A percentile compares a stretch with the other conserved stretches of the same genome.
These are phyloP conservation scores for Panthera tigris DNA, from an alignment of 2,113 vertebrate genomes.

Conservation along the genomic window DNA sequence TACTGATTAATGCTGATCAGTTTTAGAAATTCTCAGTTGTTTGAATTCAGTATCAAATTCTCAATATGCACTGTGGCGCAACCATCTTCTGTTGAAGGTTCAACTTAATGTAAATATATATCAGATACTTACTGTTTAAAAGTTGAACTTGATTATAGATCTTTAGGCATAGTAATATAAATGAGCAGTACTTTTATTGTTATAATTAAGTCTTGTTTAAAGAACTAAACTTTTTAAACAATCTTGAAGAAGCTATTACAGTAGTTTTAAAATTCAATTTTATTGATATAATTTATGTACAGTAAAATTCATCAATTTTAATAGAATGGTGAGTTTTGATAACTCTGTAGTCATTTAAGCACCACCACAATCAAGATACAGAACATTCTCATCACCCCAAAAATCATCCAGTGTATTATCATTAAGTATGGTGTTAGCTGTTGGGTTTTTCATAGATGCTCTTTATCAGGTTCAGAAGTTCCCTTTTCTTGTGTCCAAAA, in stretches of 20 bases:
- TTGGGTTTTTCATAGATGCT: neutral
- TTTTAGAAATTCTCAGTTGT: constrained; percentile 33
- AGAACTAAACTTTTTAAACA: constrained; percentile 2
- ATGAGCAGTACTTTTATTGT: neutral
- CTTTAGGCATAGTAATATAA: neutral
- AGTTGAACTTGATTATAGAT: neutral
- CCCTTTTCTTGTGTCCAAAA: neutral
- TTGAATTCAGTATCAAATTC: neutral
- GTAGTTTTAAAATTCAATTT: neutral
- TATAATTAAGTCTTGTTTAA: neutral
- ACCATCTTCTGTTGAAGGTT: neutral
- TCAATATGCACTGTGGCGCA: neutral
- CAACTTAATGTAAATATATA: neutral
- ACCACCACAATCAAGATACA: neutral
- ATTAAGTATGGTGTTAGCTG: neutral
- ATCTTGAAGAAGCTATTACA: neutral
- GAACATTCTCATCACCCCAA: neutral
- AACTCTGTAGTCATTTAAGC: neutral
- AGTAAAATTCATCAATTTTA: neutral
- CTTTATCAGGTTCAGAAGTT: constrained; percentile 1
- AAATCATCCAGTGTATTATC: neutral
- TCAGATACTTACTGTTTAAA: neutral
- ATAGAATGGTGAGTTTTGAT: neutral
- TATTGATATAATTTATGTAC: neutral
- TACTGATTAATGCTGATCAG: neutral